These are phyloP conservation scores for Hermetia illucens DNA, from an alignment of 1,140 invertebrate species.

Conservation along the genomic window DNA sequence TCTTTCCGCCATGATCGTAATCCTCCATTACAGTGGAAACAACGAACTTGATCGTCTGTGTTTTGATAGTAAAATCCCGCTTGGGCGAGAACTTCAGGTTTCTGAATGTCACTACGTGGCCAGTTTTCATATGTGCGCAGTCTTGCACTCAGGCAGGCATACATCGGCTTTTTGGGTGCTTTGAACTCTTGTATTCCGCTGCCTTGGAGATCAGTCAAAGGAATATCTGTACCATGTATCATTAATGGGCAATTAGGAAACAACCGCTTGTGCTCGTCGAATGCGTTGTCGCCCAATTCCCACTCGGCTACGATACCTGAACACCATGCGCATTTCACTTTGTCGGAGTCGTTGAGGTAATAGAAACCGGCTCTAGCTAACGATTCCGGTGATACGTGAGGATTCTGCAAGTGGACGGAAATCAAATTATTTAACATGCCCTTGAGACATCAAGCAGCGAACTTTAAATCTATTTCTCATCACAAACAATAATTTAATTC, in stretches of 20 bases:
- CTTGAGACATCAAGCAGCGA: too few relatives aligned
- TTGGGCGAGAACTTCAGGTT: conserved; percentile 47
- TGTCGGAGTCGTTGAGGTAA: conserved; percentile 31
- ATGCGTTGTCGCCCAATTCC: conserved; percentile 57
- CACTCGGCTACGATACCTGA: conserved; percentile 56
- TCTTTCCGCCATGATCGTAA: conserved; percentile 69
- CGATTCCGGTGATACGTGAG: conserved; percentile 42
- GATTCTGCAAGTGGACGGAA: conserved; percentile 15
- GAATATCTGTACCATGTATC: conserved; percentile 22
- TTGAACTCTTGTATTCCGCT: conserved; percentile 47
- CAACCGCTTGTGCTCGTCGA: conserved; percentile 54
- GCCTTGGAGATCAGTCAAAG: conserved; percentile 25
- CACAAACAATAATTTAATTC: too few relatives aligned
- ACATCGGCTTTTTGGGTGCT: conserved; percentile 42
- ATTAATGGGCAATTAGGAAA: conserved; percentile 51
- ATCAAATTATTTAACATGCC: neutral
- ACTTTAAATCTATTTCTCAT: too few relatives aligned
- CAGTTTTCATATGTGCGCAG: conserved; percentile 47
- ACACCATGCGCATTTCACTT: conserved; percentile 70
- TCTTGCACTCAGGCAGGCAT: conserved; percentile 45
- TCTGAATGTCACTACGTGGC: conserved; percentile 46
- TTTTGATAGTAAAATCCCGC: conserved; percentile 68
- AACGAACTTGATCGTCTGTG: conserved; percentile 54
- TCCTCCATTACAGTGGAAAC: conserved; percentile 84
- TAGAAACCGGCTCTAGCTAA: conserved; percentile 64